Evolutionary conservation across 2,113 vertebrate species (phyloP).

Genomic region (Megaceryle torquata): DNA sequence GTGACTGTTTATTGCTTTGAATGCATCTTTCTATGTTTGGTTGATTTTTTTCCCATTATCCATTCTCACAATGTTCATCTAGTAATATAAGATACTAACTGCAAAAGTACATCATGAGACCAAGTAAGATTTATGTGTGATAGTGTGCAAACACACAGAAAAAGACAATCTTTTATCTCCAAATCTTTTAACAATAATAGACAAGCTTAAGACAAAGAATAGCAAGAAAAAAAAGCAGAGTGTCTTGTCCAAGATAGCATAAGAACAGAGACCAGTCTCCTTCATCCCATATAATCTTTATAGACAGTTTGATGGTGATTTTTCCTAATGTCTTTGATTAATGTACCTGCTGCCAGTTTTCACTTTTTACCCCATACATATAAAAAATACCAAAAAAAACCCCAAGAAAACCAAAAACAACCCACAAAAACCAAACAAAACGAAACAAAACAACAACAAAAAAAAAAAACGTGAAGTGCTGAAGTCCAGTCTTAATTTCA

Average conservation of each 20-base stretch:
- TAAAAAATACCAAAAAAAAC: no score
- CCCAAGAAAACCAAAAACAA: background rate
- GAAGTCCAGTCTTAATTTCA: background rate
- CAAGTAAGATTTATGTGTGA: conserved; percentile 1
- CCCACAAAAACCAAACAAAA: background rate
- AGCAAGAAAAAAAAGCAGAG: background rate
- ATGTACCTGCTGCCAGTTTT: background rate
- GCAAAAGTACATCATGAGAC: background rate
- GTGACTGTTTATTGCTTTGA: conserved; percentile 9
- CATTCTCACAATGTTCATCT: background rate
- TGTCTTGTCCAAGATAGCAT: background rate
- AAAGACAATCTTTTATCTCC: background rate
- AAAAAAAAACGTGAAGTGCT: background rate
- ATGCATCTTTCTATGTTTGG: background rate
- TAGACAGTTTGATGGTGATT: background rate
- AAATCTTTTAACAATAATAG: background rate
- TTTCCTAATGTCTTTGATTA: background rate
- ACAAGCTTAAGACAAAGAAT: background rate
- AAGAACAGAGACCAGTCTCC: background rate
- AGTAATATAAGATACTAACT: background rate
- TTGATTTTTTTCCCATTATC: conserved; percentile 27
- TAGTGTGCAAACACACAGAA: background rate
- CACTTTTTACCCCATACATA: background rate
- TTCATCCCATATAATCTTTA: background rate
- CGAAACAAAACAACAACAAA: background rate